phyloP scores from a whole-genome alignment of 2,797 vertebrate species.

The Muraenolepis orangiensis region DNA sequence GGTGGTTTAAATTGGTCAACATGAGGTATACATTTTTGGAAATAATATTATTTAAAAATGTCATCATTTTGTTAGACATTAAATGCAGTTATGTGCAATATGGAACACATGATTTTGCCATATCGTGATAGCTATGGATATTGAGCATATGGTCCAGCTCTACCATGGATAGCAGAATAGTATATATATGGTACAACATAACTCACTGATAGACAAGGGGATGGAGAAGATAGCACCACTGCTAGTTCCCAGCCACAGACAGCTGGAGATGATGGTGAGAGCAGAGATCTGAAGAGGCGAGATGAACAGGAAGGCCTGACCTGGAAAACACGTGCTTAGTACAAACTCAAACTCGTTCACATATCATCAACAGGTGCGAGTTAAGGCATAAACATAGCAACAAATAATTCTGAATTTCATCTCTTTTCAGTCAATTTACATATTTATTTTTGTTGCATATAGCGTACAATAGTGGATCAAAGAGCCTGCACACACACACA shows the following conservation, averaged over 20 bases:
- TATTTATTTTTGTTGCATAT: neutral
- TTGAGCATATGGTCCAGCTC: no score
- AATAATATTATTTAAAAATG: no score
- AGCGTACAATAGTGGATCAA: neutral
- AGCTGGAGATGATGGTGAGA: slow-evolving; percentile 67
- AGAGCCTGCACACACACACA: slow-evolving; percentile 36
- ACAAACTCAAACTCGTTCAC: neutral
- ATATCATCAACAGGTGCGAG: neutral
- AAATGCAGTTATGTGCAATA: no score
- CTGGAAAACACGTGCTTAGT: slow-evolving; percentile 38
- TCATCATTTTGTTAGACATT: no score
- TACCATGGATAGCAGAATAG: neutral
- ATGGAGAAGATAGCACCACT: slow-evolving; percentile 77
- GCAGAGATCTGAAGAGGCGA: slow-evolving; percentile 75
- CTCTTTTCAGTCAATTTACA: neutral
- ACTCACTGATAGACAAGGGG: slow-evolving; percentile 74
- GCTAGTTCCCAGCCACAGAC: slow-evolving; percentile 78
- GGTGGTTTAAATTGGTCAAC: no score
- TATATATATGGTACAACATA: neutral
- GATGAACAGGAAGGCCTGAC: slow-evolving; percentile 69
- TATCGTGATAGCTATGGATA: no score
- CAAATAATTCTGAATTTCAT: neutral
- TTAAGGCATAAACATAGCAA: neutral
- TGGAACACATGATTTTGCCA: no score
- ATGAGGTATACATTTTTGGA: no score